Conservation (phyloP, 1,140 invertebrate species). For the Bombus huntii region DNA sequence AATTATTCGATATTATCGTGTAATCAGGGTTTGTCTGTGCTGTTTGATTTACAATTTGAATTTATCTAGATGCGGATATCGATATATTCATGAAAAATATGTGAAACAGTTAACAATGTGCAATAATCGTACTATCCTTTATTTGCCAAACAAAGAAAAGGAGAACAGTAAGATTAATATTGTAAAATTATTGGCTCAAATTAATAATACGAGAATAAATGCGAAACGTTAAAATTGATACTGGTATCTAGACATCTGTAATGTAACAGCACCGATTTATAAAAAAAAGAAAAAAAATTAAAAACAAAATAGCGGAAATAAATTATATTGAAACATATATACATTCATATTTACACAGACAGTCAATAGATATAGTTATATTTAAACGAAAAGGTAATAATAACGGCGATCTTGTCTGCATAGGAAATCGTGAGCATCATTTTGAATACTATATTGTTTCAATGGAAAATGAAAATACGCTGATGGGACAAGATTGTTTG, state of each 20-base stretch:
- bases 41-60: constrained; percentile 35
- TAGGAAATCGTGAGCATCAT: constrained; percentile 11
- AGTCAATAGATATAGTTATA: constrained; percentile 51
- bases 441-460: constrained; percentile 18
- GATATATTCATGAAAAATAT: not conserved
- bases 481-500: constrained; percentile 40
- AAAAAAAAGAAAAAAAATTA: constrained; percentile 5
- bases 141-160: not conserved
- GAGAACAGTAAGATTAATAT: not conserved
- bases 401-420: constrained; percentile 28
- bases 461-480: not conserved
- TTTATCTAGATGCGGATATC: constrained; percentile 48
- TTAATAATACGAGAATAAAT: constrained; percentile 4
- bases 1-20: constrained; percentile 56
- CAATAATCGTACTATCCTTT: constrained; percentile 11
- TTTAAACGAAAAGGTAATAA: constrained; percentile 32
- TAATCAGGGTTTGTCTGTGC: constrained; percentile 58
- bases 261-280: constrained; percentile 41
- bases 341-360: constrained; percentile 34
- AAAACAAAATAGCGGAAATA: constrained; percentile 17
- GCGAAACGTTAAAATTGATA: constrained; percentile 38
- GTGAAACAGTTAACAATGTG: not conserved
- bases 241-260: constrained; percentile 44
- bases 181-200: constrained; percentile 1
- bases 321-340: constrained; percentile 35